phyloP scores from a whole-genome alignment of 35 echinoderm and acorn worm species.

The Apostichopus parvimensis region DNA sequence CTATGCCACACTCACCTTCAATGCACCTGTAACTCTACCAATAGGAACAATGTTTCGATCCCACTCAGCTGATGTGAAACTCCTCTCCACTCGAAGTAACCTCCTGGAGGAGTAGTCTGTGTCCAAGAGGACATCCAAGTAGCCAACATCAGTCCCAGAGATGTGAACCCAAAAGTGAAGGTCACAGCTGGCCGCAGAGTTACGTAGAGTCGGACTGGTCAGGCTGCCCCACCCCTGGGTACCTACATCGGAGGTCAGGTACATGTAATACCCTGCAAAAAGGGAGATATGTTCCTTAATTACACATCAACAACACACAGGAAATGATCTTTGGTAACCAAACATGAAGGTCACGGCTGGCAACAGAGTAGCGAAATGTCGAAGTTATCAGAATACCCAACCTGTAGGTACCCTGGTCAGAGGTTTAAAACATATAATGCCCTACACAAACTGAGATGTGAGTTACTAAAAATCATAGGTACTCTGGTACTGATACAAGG shows the following conservation, averaged over 20 bases:
- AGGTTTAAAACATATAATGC: too few species aligned
- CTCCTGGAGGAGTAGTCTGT: slow-evolving; percentile 62
- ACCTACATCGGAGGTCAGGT: slow-evolving; percentile 60
- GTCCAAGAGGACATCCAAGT: slow-evolving; percentile 60
- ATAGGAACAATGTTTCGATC: slow-evolving; percentile 57
- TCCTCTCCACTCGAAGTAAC: background rate
- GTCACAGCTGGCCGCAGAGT: too few species aligned
- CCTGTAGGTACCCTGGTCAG: too few species aligned
- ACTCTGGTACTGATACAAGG: too few species aligned
- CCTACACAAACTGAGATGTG: too few species aligned
- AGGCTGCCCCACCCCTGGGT: slow-evolving; percentile 56
- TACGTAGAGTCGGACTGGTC: slow-evolving; percentile 55
- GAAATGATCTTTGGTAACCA: too few species aligned
- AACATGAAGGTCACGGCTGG: too few species aligned
- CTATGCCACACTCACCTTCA: slow-evolving; percentile 58
- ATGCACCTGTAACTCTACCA: slow-evolving; percentile 68
- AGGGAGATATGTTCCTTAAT: background rate
- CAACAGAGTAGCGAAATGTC: too few species aligned
- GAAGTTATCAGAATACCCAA: too few species aligned
- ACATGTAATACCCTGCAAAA: slow-evolving; percentile 80
- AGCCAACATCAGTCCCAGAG: slow-evolving; percentile 68
- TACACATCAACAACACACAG: too few species aligned
- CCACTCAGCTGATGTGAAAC: slow-evolving; percentile 22
- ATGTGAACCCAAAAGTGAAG: slow-evolving; percentile 54
- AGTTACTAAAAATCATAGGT: too few species aligned